Conservation (phyloP, 1,140 invertebrate species). For the Drosophila serrata region DNA sequence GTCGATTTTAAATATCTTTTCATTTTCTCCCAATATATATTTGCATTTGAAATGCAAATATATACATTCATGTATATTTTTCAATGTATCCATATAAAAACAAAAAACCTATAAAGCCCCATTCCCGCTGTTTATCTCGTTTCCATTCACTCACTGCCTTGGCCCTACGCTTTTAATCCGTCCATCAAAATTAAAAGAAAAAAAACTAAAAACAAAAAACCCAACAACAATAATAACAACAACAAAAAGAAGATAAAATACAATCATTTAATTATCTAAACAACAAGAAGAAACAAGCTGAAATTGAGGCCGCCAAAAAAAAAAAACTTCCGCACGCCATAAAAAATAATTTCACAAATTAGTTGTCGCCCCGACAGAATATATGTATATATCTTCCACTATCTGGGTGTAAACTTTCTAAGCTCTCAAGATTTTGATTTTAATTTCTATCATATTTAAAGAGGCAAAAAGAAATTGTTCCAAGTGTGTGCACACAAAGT, state of each 20-base stretch:
- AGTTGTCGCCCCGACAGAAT: constrained; percentile 39
- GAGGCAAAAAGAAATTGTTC: neutral
- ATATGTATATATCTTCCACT: neutral
- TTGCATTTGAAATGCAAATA: constrained; percentile 16
- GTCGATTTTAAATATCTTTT: too few relatives aligned
- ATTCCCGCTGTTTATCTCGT: constrained; percentile 5
- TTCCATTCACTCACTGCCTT: constrained; percentile 1
- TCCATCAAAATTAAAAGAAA: constrained; percentile 1
- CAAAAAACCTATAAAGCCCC: neutral
- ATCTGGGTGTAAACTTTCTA: constrained; percentile 42
- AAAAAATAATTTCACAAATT: constrained; percentile 51
- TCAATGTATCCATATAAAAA: constrained; percentile 1
- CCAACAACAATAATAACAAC: neutral
- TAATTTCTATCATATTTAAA: constrained; percentile 1
- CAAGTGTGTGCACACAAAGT: constrained; percentile 26
- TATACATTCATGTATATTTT: too few relatives aligned
- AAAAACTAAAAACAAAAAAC: neutral
- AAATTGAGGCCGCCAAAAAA: constrained; percentile 31
- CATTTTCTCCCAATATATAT: constrained; percentile 13
- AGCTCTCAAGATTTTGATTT: constrained; percentile 31
- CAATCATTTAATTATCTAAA: constrained; percentile 71
- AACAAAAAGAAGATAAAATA: constrained; percentile 7
- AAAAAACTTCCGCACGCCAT: constrained; percentile 47
- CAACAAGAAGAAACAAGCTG: constrained; percentile 16
- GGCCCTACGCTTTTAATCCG: neutral